Evolutionary conservation across 2,888 invertebrate genomes (phyloP).

Genomic region (Campopleginae sp.): DNA sequence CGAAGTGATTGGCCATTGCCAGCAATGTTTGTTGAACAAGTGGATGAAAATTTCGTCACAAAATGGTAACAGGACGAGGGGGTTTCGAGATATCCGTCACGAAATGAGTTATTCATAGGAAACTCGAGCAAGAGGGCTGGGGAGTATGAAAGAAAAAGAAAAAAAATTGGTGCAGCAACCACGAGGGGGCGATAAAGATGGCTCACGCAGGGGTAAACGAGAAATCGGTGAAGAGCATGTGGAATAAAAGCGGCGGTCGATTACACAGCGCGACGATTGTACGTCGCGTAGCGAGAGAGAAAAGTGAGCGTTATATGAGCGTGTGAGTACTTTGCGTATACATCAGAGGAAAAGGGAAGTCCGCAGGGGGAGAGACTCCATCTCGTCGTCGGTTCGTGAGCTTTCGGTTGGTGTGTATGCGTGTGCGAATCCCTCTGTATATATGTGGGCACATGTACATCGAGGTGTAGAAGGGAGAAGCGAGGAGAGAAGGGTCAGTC

Average conservation of each 20-base stretch:
- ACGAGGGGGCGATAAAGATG: constrained; percentile 55
- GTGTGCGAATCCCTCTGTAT: constrained; percentile 49
- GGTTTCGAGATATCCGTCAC: constrained; percentile 19
- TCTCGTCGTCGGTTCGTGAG: constrained; percentile 50
- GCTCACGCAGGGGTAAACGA: constrained; percentile 37
- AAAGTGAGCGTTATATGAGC: constrained; percentile 6
- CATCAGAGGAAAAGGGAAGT: constrained; percentile 53
- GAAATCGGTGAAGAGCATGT: constrained; percentile 36
- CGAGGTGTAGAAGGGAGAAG: constrained; percentile 66
- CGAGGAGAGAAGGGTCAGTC: constrained; percentile 76
- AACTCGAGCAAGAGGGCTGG: neutral
- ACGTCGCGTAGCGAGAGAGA: constrained; percentile 13
- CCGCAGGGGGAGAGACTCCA: constrained; percentile 40
- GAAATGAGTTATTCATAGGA: constrained; percentile 3
- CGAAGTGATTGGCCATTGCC: neutral
- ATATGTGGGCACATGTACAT: constrained; percentile 46
- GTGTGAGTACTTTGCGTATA: constrained; percentile 45
- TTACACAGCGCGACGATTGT: constrained; percentile 31
- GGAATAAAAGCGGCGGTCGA: constrained; percentile 43
- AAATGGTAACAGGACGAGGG: constrained; percentile 14
- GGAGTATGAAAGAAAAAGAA: neutral
- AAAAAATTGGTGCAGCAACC: constrained; percentile 35
- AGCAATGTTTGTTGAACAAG: neutral
- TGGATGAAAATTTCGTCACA: neutral
- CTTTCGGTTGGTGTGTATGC: constrained; percentile 23